Base-by-base conservation (phyloP, 2,797 vertebrate species). In the Hippopotamyrus pictus region DNA sequence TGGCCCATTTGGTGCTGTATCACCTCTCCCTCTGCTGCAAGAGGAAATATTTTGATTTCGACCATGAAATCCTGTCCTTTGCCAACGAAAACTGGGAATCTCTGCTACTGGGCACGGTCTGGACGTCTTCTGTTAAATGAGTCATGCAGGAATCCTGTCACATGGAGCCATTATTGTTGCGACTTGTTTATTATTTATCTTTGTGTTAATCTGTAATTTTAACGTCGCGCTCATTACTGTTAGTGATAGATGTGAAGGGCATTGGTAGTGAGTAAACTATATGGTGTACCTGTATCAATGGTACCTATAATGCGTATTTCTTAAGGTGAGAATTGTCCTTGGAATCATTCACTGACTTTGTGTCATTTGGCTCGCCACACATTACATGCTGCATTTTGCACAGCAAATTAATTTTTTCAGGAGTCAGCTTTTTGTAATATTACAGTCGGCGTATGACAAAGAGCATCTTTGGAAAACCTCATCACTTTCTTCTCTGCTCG, bases 31-130 rank as follows among this genome's bases (percentile, higher is more conserved):
- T 98, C 91, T 98, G 97, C 95, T 98, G 97, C 95, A 98, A 98
- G 96, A 98, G 97, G 95, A 98, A 98, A 88, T 98, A 98, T 94
- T 98, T 98, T 92, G 97, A 98, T 94, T 98, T 98, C 91, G 97
- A 98, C 95, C 96, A 97, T 48, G 98, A 98, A 94, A 98, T 98
- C 92, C 95, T 98, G 93, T 97, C 98, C 90, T 98, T 98, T 93
- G 96, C 97, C 93, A 98, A 97, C 88, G 98, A 98, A 95, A 98
- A 98, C 91, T 98, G 98, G 98, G 98, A 98, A 91, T 97, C 96
- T 90, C 94, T 98, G 94, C 96, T 98, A 2, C 94, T 98, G 53
- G 98, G 98, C 90, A 95, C 94, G 96, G 97, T 98, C 95, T 93
- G 94, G 93, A 93, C 92, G 92, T 93, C 92, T 94, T 92, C 90